A percentile compares a stretch with the other conserved stretches of the same genome.
Evolutionary conservation across 53 echinoderm and acorn worm genomes (phyloP).

Genomic region (Zoroaster sp.): DNA sequence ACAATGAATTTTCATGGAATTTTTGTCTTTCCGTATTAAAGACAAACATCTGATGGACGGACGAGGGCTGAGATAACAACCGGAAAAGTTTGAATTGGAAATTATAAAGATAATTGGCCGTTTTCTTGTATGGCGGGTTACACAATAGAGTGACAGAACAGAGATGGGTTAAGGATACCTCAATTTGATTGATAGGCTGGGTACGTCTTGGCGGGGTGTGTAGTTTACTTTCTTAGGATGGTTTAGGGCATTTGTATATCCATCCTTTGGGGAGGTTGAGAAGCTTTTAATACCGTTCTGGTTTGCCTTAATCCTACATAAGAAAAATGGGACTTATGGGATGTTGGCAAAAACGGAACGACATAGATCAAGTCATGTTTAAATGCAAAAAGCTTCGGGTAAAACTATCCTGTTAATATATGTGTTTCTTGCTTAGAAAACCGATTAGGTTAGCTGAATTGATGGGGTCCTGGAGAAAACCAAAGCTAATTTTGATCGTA

Average conservation of each 20-base stretch:
- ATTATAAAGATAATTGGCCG: constrained; percentile 48
- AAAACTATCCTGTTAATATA: too few relatives aligned
- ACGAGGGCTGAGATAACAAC: constrained; percentile 35
- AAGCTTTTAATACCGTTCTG: not conserved
- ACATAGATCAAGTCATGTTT: too few relatives aligned
- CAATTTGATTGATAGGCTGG: not conserved
- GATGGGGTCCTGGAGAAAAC: too few relatives aligned
- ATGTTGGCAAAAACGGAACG: too few relatives aligned
- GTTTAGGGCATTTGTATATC: not conserved
- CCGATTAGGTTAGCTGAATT: too few relatives aligned
- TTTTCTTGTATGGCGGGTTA: not conserved
- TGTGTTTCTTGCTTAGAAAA: too few relatives aligned
- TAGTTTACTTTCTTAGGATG: not conserved
- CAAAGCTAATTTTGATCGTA: too few relatives aligned
- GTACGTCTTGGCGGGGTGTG: not conserved
- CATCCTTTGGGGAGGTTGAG: not conserved
- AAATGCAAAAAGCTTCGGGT: too few relatives aligned
- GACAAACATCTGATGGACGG: constrained; percentile 25
- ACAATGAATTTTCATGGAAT: constrained; percentile 53
- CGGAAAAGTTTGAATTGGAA: constrained; percentile 52
- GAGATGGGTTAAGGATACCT: not conserved
- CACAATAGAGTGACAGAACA: constrained; percentile 41
- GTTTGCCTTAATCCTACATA: not conserved
- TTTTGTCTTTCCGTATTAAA: not conserved
- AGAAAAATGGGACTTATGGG: too few relatives aligned